Evolutionary conservation across 2,113 vertebrate species (phyloP).

Genomic region (Elachura formosa): DNA sequence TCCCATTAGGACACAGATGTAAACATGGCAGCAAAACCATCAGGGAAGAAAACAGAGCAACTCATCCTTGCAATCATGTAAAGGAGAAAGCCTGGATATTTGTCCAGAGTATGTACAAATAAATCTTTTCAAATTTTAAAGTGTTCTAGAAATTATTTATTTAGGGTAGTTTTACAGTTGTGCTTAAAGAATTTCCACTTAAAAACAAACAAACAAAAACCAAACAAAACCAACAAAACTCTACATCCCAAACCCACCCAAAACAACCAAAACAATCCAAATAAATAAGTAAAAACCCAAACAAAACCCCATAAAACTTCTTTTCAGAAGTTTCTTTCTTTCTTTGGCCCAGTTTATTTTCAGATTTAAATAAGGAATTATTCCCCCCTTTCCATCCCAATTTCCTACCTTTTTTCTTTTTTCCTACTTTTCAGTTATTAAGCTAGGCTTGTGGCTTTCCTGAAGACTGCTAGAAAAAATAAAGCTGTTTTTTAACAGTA

Average conservation of each 20-base stretch:
- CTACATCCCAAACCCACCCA: accelerated
- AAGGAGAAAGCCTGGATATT: background rate
- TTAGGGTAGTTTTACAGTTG: background rate
- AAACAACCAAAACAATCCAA: background rate
- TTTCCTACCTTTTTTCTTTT: background rate
- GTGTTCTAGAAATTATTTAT: background rate
- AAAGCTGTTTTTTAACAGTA: background rate
- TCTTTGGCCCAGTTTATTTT: background rate
- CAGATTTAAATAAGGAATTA: background rate
- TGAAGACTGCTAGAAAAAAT: background rate
- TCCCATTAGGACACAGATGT: background rate
- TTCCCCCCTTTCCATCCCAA: background rate
- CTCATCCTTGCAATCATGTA: background rate
- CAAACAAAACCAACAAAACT: background rate
- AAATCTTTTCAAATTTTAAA: background rate
- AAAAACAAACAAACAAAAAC: background rate
- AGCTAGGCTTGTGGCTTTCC: background rate
- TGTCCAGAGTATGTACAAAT: background rate
- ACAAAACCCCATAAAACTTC: background rate
- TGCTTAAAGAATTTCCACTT: background rate
- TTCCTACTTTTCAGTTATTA: background rate
- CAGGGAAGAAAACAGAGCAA: background rate
- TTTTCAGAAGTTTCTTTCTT: background rate
- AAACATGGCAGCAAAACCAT: background rate
- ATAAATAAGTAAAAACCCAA: accelerated